A percentile compares a stretch with the other conserved stretches of the same genome.
These are phyloP conservation scores for Temnothorax ravouxi DNA, from an alignment of 2,888 invertebrate species.

Conservation along the genomic window DNA sequence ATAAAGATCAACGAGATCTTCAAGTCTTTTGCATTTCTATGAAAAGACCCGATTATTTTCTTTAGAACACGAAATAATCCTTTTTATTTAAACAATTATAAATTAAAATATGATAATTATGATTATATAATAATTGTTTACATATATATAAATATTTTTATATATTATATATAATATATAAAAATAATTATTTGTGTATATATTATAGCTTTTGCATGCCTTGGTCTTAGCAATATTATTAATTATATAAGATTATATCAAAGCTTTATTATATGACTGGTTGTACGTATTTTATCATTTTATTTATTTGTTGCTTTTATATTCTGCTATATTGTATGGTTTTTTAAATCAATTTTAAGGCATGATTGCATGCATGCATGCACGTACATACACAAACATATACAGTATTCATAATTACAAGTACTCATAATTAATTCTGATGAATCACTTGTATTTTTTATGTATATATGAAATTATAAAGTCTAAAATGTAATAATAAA, in stretches of 20 bases:
- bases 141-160: neutral
- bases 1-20: constrained; percentile 83
- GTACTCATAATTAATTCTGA: neutral
- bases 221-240: neutral
- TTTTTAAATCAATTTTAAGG: neutral
- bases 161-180: neutral
- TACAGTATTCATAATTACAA: neutral
- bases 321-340: neutral
- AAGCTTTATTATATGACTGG: neutral
- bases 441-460: constrained; percentile 9
- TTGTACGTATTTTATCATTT: neutral
- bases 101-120: neutral
- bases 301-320: constrained; percentile 1
- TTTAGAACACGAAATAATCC: neutral
- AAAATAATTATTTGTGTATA: constrained; percentile 11
- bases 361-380: neutral
- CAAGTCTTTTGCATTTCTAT: constrained; percentile 75
- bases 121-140: neutral
- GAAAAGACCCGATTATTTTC: constrained; percentile 56
- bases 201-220: constrained; percentile 25
- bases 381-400: neutral
- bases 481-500: neutral
- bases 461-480: neutral
- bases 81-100: constrained; percentile 13
- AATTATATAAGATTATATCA: neutral